Conservation (phyloP, 2,888 invertebrate species). For the Cybosia mesomella region DNA sequence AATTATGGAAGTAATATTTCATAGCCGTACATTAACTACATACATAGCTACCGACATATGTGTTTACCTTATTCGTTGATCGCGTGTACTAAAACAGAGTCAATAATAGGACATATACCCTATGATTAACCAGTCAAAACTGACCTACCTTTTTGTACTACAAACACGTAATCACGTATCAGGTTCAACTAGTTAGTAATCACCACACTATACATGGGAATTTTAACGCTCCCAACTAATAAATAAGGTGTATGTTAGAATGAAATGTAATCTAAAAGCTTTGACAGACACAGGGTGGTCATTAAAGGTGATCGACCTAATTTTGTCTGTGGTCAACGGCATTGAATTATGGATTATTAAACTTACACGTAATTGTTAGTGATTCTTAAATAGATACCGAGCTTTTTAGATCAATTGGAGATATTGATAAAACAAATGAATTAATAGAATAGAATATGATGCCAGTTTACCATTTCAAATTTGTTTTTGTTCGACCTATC, state of each 20-base stretch:
- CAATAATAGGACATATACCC: conserved; percentile 60
- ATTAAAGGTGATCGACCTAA: conserved; percentile 63
- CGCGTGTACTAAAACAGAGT: conserved; percentile 58
- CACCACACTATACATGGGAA: conserved; percentile 35
- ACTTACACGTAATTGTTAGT: conserved; percentile 23
- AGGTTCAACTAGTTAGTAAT: conserved; percentile 39
- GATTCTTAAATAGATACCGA: conserved; percentile 21
- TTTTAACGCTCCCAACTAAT: conserved; percentile 46
- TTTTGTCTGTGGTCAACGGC: conserved; percentile 49
- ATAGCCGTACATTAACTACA: conserved; percentile 29
- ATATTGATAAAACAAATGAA: not conserved
- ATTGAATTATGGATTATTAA: conserved; percentile 30
- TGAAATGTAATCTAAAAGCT: conserved; percentile 24
- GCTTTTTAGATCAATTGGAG: conserved; percentile 30
- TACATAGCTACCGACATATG: too few species aligned
- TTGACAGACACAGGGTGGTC: conserved; percentile 48
- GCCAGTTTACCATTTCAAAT: not conserved
- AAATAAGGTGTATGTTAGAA: conserved; percentile 42
- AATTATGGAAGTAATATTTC: conserved; percentile 25
- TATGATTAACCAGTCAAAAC: conserved; percentile 46
- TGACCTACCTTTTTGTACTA: conserved; percentile 44
- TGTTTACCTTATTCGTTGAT: conserved; percentile 45
- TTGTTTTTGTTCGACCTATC: too few species aligned
- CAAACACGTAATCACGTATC: conserved; percentile 37
- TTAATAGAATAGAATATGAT: not conserved